phyloP scores from a whole-genome alignment of 2,888 invertebrate genomes.

The Eristalis pertinax region DNA sequence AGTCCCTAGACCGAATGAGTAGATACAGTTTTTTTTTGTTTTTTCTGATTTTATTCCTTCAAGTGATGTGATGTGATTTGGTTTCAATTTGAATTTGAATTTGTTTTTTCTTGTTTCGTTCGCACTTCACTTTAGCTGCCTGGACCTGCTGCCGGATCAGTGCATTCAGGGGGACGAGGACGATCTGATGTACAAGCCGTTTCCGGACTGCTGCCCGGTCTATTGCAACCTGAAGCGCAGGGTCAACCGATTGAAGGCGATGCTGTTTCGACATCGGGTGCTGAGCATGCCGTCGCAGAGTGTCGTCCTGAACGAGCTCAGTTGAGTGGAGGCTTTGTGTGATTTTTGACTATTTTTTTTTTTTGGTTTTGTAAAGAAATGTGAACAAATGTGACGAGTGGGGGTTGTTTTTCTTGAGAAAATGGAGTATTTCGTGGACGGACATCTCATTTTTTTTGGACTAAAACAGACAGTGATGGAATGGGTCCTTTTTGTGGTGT shows the following conservation, averaged over 20 bases:
- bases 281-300: slow-evolving; percentile 68
- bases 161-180: slow-evolving; percentile 80
- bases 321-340: slow-evolving; percentile 3
- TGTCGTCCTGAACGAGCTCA: slow-evolving; percentile 62
- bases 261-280: slow-evolving; percentile 79
- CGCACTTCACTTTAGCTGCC: slow-evolving; percentile 75
- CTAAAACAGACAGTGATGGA: background rate
- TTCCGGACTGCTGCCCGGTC: slow-evolving; percentile 80
- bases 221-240: slow-evolving; percentile 80
- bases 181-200: slow-evolving; percentile 80
- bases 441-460: background rate
- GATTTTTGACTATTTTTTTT: background rate
- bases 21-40: slow-evolving; percentile 74
- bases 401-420: background rate
- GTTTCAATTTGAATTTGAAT: slow-evolving; percentile 13
- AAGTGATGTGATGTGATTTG: slow-evolving; percentile 16
- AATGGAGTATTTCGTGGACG: background rate
- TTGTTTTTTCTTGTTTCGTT: slow-evolving; percentile 32
- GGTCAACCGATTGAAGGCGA: slow-evolving; percentile 79
- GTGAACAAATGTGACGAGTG: background rate
- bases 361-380: background rate
- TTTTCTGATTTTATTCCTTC: slow-evolving; percentile 29
- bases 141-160: slow-evolving; percentile 79
- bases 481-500: no score
- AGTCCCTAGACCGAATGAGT: slow-evolving; percentile 80